Evolutionary conservation across 2,113 vertebrate species (phyloP), one percentile per base, ranked within the genome.

Genomic region (Xenopus tropicalis): DNA sequence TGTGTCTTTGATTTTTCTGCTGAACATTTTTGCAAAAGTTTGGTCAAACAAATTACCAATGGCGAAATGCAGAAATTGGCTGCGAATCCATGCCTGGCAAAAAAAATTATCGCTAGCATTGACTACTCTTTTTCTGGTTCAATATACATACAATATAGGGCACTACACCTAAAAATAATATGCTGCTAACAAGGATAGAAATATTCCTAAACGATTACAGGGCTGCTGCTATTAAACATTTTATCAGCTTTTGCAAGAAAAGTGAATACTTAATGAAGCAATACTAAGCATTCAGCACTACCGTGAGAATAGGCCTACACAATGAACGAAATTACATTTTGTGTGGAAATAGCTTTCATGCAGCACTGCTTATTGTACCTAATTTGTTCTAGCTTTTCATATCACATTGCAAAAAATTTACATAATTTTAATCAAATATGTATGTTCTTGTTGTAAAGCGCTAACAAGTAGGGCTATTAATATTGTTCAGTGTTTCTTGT

Each of bases 371-470:
- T n/a, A 54, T 54, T 54, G 52, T n/a, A n/a, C 19, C 52, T 54
- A 54, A 54, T 54, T 54, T 54, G 52, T 54, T n/a, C 52, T 54
- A 54, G 52, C 52, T 54, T 54, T 48, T 17, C 16, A 17, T 48
- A 48, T 48, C 46, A 48, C 16, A 48, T 48, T 48, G 13, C 16
- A n/a, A 54, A 54, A 54, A 17, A 54, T 54, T 54, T 54, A 17
- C 52, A 54, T 54, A 54, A n/a, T 54, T 54, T 54, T 54, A 54
- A 54, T 54, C 52, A 54, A n/a, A 54, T 54, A 54, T 54, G 52
- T 54, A 54, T 54, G 52, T 54, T 54, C 52, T 54, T 54, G 52
- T 54, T n/a, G 52, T 54, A 54, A 17, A 17, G 17, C 14, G 19
- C 52, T 54, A 54, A 54, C 52, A 54, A 54, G 52, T 17, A n/a